phyloP scores from a whole-genome alignment of 2,797 vertebrate genomes.

The Siniperca obscura region DNA sequence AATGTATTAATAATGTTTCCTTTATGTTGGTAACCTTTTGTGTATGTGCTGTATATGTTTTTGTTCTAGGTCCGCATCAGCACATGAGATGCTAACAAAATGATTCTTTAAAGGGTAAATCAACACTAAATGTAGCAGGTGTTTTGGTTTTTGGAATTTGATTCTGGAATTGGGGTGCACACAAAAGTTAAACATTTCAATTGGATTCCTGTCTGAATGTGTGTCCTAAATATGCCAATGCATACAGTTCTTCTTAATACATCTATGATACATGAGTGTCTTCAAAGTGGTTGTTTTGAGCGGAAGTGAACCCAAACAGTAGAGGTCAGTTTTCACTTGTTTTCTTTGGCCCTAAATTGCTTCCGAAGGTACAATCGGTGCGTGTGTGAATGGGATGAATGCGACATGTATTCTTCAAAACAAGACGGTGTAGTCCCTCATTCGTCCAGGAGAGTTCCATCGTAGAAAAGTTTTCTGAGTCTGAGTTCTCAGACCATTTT shows the following conservation, averaged over 20 bases:
- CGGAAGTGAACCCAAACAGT: neutral
- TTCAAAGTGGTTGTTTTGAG: too few relatives aligned
- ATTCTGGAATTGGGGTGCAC: neutral
- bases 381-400: too few relatives aligned
- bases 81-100: neutral
- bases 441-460: too few relatives aligned
- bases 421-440: too few relatives aligned
- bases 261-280: neutral
- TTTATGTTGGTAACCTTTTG: conserved; percentile 43
- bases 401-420: too few relatives aligned
- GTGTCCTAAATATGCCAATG: neutral
- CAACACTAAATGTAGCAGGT: conserved; percentile 20
- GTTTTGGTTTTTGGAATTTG: neutral
- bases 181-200: neutral
- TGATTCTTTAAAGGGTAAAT: conserved; percentile 53
- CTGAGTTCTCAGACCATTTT: too few relatives aligned
- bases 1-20: conserved; percentile 43
- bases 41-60: conserved; percentile 57
- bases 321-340: neutral
- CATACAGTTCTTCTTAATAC: neutral
- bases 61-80: conserved; percentile 15
- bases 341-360: neutral
- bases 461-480: too few relatives aligned
- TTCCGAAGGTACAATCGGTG: neutral
- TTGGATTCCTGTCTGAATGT: neutral